Base-by-base conservation (phyloP, 2,888 invertebrate species). In the Meteorus cinctellus region DNA sequence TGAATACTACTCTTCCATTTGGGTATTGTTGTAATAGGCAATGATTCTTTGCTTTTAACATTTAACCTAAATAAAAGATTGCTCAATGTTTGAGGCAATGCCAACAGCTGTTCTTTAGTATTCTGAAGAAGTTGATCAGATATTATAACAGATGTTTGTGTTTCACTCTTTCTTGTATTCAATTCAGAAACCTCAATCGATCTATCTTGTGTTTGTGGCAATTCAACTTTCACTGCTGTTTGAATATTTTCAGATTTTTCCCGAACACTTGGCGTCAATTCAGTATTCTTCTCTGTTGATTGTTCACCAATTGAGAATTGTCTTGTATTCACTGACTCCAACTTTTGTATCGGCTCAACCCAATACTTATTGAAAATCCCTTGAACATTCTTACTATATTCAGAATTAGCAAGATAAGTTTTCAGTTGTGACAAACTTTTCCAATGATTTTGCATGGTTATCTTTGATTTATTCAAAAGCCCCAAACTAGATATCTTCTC, bases 331-430 rank as follows among this genome's bases (percentile, higher is more conserved):
- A 88, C 84, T 0, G 65, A 5, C 87, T 88, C 86, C 19, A 92
- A 84, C 83, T 90, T 92, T 81, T 92, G 91, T 55, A 92, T 83
- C 55, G 91, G 86, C 1, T 90, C 89, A 1, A 90, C 86, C 89
- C 92, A 91, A 79, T 92, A 91, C 80, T 91, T 92, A 80, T 90
- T 91, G 3, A 92, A 70, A 14, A 89, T 85, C 65, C 90, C 86
- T 65, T 91, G 90, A 29, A 91, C 80, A 60, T 88, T 90, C 76
- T 89, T 90, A 59, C 91, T 90, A 55, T 85, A 89, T 12, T 90
- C 88, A 16, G 90, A 85, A 82, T 91, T 91, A 10, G 87, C 85
- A 1, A 91, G 80, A 80, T 91, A 90, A 5, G 90, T 89, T 82
- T 91, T 91, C 5, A 92, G 80, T 71, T 91, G 91, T 12, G 87